phyloP scores from a whole-genome alignment of 2,888 invertebrate species.

The Caenorhabditis wallacei region DNA sequence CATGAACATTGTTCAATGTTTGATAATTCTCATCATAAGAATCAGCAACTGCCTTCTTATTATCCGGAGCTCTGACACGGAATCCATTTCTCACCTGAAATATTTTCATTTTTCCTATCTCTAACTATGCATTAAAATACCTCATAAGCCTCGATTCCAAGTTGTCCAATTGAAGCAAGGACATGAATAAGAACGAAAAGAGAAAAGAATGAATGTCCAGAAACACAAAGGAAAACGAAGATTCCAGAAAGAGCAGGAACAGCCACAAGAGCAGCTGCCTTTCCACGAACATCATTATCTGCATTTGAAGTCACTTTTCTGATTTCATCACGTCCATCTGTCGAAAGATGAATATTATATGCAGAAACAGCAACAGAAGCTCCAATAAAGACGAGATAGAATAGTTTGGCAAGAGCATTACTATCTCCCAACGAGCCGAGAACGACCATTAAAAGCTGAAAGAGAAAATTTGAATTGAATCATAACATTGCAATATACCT shows the following conservation, averaged over 20 bases:
- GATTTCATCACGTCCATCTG: constrained; percentile 57
- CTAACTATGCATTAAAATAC: constrained; percentile 12
- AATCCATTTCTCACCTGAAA: constrained; percentile 14
- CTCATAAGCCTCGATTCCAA: constrained; percentile 59
- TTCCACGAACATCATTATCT: constrained; percentile 37
- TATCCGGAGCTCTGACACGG: constrained; percentile 30
- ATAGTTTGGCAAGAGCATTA: constrained; percentile 42
- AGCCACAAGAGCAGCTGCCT: constrained; percentile 42
- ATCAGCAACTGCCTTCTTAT: constrained; percentile 26
- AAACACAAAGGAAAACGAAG: constrained; percentile 51
- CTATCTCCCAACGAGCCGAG: constrained; percentile 45
- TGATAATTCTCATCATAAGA: constrained; percentile 47
- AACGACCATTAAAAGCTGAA: constrained; percentile 49
- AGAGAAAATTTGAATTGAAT: background rate
- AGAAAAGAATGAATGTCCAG: constrained; percentile 58
- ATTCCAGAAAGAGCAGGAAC: constrained; percentile 46
- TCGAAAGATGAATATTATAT: constrained; percentile 31
- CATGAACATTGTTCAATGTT: constrained; percentile 43
- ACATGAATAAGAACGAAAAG: constrained; percentile 56
- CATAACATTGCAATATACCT: constrained; percentile 26
- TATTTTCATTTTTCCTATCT: background rate
- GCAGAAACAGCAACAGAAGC: constrained; percentile 46
- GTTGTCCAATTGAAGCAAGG: constrained; percentile 54
- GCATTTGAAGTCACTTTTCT: constrained; percentile 7
- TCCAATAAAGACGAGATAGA: constrained; percentile 40